These are phyloP conservation scores for Parotia lawesii DNA, from an alignment of 2,113 vertebrate species.

Conservation along the genomic window DNA sequence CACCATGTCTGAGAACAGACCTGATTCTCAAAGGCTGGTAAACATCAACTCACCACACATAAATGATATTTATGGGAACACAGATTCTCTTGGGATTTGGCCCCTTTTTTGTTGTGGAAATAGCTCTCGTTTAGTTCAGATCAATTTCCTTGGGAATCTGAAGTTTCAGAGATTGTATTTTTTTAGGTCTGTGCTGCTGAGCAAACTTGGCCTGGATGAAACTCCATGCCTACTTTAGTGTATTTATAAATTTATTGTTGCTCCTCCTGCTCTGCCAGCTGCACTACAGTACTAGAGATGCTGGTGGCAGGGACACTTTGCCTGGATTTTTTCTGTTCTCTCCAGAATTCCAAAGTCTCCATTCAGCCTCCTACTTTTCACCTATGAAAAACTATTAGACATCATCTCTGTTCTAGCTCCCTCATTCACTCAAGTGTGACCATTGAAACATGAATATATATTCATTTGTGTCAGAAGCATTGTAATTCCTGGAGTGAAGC, in stretches of 20 bases:
- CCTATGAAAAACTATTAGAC: not conserved
- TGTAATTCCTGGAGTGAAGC: not conserved
- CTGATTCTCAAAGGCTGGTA: conserved; percentile 2
- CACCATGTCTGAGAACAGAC: conserved; percentile 12
- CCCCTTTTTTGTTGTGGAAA: not conserved
- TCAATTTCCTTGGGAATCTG: conserved; percentile 6
- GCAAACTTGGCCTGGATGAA: not conserved
- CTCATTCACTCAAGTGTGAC: not conserved
- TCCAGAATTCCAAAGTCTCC: not conserved
- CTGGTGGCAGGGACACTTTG: not conserved
- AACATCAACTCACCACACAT: not conserved
- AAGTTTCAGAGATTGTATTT: not conserved
- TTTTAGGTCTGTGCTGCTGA: not conserved
- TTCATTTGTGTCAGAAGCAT: not conserved
- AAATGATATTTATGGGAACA: conserved; percentile 12
- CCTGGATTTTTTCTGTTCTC: not conserved
- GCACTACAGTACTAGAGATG: not conserved
- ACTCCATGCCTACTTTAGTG: not conserved
- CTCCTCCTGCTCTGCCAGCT: not conserved
- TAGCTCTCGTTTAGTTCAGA: conserved; percentile 2
- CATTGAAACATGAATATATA: not conserved
- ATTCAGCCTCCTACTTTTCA: not conserved
- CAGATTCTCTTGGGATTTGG: not conserved
- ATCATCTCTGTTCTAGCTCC: not conserved
- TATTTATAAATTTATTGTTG: not conserved